These are phyloP conservation scores for Rhinichthys osculus DNA, from an alignment of 2,797 vertebrate genomes.

Conservation along the genomic window DNA sequence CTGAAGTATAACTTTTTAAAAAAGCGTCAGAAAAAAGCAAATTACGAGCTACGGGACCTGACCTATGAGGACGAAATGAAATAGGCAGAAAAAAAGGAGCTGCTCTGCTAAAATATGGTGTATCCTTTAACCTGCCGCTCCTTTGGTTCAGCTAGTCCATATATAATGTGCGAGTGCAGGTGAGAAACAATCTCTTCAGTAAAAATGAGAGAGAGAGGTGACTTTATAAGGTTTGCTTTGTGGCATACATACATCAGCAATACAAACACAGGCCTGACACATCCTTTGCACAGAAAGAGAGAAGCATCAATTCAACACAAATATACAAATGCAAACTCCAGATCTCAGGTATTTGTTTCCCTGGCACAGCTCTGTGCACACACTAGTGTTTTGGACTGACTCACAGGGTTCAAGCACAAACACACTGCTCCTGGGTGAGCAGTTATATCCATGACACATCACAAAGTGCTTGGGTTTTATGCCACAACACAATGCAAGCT, in stretches of 20 bases:
- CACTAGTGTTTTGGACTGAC: conserved; percentile 25
- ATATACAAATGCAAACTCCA: conserved; percentile 25
- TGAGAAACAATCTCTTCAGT: conserved; percentile 61
- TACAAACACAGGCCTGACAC: conserved; percentile 32
- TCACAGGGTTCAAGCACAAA: conserved; percentile 21
- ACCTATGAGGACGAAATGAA: background rate
- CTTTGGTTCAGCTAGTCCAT: conserved; percentile 54
- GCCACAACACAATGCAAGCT: conserved; percentile 29
- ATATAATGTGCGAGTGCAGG: conserved; percentile 69
- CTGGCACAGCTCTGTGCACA: conserved; percentile 16
- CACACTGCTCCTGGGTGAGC: conserved; percentile 32
- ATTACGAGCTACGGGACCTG: too few species aligned
- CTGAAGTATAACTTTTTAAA: too few species aligned
- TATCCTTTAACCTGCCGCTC: conserved; percentile 38
- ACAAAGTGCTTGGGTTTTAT: conserved; percentile 12
- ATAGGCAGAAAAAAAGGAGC: conserved; percentile 17
- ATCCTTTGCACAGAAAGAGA: background rate
- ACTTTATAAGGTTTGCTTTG: conserved; percentile 27
- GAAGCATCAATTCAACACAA: conserved; percentile 38
- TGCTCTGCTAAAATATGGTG: conserved; percentile 7
- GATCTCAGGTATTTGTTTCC: conserved; percentile 46
- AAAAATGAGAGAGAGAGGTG: conserved; percentile 6
- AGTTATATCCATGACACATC: conserved; percentile 30
- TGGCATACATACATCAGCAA: conserved; percentile 70
- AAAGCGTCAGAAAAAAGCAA: too few species aligned